Evolutionary conservation across 2,797 vertebrate species (phyloP).

Genomic region (Alosa sapidissima): DNA sequence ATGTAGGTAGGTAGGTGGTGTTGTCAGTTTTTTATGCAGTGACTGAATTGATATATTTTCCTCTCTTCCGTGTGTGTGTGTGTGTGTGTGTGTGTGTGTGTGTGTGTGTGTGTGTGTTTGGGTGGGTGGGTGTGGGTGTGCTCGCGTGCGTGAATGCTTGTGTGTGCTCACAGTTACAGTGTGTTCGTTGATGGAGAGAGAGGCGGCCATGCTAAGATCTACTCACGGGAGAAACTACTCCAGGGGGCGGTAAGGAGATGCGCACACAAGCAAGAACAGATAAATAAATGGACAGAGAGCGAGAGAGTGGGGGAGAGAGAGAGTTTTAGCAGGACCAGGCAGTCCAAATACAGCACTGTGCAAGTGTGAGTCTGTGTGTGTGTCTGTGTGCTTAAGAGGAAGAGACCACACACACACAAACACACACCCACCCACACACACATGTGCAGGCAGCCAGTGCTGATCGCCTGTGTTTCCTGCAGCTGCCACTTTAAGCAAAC

Average conservation of each 20-base stretch:
- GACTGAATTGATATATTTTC: not conserved
- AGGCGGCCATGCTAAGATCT: constrained; percentile 90
- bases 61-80: constrained; percentile 6
- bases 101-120: not conserved
- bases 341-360: not conserved
- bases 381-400: not conserved
- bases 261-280: not conserved
- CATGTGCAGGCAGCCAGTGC: not conserved
- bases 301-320: not conserved
- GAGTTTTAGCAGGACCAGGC: not conserved
- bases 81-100: constrained; percentile 26
- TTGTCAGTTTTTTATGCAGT: not conserved
- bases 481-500: constrained; percentile 64
- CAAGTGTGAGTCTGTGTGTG: not conserved
- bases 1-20: not conserved
- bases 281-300: not conserved
- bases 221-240: constrained; percentile 91
- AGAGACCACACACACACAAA: constrained; percentile 23
- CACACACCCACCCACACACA: constrained; percentile 29
- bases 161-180: constrained; percentile 80
- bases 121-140: not conserved
- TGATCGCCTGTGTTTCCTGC: constrained; percentile 36
- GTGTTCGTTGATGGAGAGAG: constrained; percentile 90
- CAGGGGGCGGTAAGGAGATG: constrained; percentile 88
- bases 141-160: constrained; percentile 27